Conservation (phyloP, 2,888 invertebrate species). For the Branchellion lobata region DNA sequence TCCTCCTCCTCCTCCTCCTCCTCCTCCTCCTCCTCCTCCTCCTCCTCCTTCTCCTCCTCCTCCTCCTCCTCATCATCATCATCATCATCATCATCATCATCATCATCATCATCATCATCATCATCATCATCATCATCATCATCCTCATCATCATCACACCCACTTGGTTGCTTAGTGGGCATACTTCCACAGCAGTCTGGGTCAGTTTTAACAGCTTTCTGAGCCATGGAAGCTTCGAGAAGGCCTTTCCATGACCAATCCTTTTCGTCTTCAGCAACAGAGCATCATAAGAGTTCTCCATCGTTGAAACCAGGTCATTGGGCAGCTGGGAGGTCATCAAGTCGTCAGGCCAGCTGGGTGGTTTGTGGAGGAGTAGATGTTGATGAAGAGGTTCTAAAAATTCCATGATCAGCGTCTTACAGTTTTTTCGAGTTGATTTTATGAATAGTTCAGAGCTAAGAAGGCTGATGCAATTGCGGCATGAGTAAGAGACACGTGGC, state of each 20-base stretch:
- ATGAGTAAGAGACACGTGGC: no score
- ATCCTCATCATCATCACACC: not conserved
- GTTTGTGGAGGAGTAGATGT: not conserved
- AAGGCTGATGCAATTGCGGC: no score
- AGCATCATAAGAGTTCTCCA: slow-evolving; percentile 53
- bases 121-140: not conserved
- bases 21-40: not conserved
- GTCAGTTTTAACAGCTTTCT: slow-evolving; percentile 28
- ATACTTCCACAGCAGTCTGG: slow-evolving; percentile 51
- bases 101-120: slow-evolving; percentile 3
- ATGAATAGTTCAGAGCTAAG: no score
- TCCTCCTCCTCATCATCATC: no score
- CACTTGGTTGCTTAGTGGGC: slow-evolving; percentile 50
- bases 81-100: no score
- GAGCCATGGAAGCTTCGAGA: slow-evolving; percentile 52
- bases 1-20: slow-evolving; percentile 15
- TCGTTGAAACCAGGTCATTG: slow-evolving; percentile 50
- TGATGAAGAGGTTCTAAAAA: no score
- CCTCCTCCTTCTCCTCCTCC: not conserved
- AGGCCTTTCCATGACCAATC: slow-evolving; percentile 53
- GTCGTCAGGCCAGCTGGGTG: slow-evolving; percentile 51
- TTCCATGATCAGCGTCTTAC: no score
- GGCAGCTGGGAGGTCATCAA: slow-evolving; percentile 46
- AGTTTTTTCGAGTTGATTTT: no score
- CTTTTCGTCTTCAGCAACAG: slow-evolving; percentile 51